Conservation (phyloP, 2,888 invertebrate genomes). For the Scaptomyza polygonia region DNA sequence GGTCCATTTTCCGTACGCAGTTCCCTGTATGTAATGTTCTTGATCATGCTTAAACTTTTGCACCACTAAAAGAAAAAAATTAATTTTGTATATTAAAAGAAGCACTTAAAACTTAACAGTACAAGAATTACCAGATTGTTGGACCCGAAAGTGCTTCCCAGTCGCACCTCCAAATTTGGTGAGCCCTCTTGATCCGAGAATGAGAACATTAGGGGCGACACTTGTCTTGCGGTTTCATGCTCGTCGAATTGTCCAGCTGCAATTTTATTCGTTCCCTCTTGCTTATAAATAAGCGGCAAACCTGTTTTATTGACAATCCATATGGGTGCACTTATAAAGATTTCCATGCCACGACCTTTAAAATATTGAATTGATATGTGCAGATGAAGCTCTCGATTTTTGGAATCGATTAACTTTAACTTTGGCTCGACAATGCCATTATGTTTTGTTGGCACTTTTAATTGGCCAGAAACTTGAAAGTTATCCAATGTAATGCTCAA, state of each 20-base stretch:
- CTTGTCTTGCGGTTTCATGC: conserved; percentile 96
- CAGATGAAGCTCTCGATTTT: conserved; percentile 90
- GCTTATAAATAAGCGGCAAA: conserved; percentile 96
- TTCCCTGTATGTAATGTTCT: conserved; percentile 89
- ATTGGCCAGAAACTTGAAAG: conserved; percentile 89
- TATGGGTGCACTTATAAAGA: conserved; percentile 92
- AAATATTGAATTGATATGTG: conserved; percentile 87
- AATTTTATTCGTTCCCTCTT: conserved; percentile 91
- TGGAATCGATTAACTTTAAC: conserved; percentile 90
- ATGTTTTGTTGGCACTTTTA: conserved; percentile 85
- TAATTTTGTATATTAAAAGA: background rate
- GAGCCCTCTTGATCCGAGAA: conserved; percentile 95
- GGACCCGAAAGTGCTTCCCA: conserved; percentile 88
- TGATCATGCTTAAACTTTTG: conserved; percentile 93
- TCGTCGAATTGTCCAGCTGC: conserved; percentile 97
- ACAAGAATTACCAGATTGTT: conserved; percentile 85
- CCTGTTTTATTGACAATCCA: conserved; percentile 99
- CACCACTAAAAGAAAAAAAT: conserved; percentile 88
- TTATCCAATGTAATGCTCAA: conserved; percentile 92
- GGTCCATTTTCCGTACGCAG: conserved; percentile 85
- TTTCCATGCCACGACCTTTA: conserved; percentile 88
- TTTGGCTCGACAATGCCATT: conserved; percentile 87
- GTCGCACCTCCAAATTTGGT: conserved; percentile 90
- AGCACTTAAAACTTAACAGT: no score
- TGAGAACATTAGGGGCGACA: conserved; percentile 96